phyloP scores from a whole-genome alignment of 2,888 invertebrate species.

The Pheosia gnoma region DNA sequence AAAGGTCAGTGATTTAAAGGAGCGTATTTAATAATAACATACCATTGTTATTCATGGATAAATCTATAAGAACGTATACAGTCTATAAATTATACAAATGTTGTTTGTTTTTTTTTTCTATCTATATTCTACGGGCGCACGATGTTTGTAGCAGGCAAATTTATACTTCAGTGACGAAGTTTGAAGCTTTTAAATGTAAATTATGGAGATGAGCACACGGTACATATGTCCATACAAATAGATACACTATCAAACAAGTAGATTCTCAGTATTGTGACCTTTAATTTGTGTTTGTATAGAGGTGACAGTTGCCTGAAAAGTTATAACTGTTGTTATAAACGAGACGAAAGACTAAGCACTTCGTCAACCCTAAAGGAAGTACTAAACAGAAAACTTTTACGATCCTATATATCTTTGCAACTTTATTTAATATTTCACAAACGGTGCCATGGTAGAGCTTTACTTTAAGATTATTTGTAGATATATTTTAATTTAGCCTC shows the following conservation, averaged over 20 bases:
- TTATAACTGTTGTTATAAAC: slow-evolving; percentile 23
- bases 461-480: slow-evolving; percentile 47
- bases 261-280: slow-evolving; percentile 19
- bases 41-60: too few relatives aligned
- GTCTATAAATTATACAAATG: background rate
- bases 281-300: slow-evolving; percentile 24
- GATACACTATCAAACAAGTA: slow-evolving; percentile 17
- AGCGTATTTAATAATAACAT: too few relatives aligned
- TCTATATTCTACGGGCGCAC: slow-evolving; percentile 23
- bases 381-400: slow-evolving; percentile 51
- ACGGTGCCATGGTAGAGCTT: slow-evolving; percentile 43
- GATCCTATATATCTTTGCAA: slow-evolving; percentile 42
- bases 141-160: slow-evolving; percentile 25
- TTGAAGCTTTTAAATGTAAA: slow-evolving; percentile 27
- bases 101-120: slow-evolving; percentile 17
- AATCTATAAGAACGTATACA: background rate
- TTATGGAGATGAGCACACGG: slow-evolving; percentile 10
- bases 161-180: slow-evolving; percentile 21
- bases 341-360: slow-evolving; percentile 12
- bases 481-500: slow-evolving; percentile 67
- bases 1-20: too few relatives aligned
- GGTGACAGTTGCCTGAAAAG: slow-evolving; percentile 33
- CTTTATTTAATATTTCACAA: slow-evolving; percentile 46
- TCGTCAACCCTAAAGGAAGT: slow-evolving; percentile 35
- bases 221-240: slow-evolving; percentile 3